These are phyloP conservation scores for Oxyruncus cristatus DNA, from an alignment of 2,113 vertebrate species.

Conservation along the genomic window DNA sequence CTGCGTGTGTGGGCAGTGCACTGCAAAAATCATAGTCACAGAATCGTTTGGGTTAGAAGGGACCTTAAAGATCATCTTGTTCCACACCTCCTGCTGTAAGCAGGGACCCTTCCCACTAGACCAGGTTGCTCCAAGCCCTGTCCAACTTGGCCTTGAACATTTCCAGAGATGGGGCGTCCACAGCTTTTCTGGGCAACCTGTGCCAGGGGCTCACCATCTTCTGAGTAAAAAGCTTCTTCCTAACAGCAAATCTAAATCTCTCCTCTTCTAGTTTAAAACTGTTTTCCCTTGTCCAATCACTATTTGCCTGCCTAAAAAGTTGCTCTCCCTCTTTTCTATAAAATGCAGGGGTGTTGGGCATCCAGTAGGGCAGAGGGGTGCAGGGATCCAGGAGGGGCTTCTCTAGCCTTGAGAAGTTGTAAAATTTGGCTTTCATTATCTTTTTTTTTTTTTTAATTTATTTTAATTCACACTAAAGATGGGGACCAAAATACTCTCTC, in stretches of 20 bases:
- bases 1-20: fast-evolving
- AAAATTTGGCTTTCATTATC: background rate
- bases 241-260: background rate
- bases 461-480: background rate
- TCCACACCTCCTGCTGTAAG: background rate
- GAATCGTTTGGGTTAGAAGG: background rate
- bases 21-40: background rate
- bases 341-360: background rate
- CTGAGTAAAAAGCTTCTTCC: background rate
- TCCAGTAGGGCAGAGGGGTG: background rate
- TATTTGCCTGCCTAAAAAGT: background rate
- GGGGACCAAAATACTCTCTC: background rate
- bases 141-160: background rate
- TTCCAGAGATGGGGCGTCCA: background rate
- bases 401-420: background rate
- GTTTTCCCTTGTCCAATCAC: background rate
- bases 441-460: background rate
- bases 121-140: background rate
- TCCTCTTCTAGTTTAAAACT: background rate
- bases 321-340: background rate
- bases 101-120: background rate
- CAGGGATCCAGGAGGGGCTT: background rate
- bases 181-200: background rate
- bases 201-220: background rate
- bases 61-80: background rate